Conservation (phyloP, 2,113 vertebrate genomes). For the Machaerirhynchus nigripectus region DNA sequence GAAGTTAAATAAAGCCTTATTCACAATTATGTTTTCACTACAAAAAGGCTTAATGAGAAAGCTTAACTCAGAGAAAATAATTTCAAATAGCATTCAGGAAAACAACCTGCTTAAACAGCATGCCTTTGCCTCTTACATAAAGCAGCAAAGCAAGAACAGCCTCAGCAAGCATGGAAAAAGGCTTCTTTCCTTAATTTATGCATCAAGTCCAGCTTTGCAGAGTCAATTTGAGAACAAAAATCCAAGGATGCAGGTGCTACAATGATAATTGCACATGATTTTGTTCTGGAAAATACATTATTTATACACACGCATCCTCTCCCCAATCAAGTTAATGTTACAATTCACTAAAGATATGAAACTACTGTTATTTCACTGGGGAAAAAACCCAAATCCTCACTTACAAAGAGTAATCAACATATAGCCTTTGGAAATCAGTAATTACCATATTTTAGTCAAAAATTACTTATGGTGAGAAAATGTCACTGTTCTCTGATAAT, state of each 20-base stretch:
- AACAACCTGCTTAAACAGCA: neutral
- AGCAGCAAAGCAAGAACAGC: neutral
- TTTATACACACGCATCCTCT: neutral
- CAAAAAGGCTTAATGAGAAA: neutral
- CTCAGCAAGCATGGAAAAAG: neutral
- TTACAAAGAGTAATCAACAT: neutral
- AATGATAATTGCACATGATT: neutral
- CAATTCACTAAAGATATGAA: neutral
- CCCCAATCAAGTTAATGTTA: neutral
- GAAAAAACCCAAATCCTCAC: neutral
- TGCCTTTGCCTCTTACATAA: neutral
- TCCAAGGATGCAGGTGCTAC: neutral
- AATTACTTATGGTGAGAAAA: neutral
- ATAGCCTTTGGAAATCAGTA: neutral
- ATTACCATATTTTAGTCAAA: neutral
- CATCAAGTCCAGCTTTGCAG: neutral
- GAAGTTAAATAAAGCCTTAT: neutral
- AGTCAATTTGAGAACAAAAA: neutral
- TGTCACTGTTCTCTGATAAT: neutral
- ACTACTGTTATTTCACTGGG: neutral
- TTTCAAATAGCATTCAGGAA: neutral
- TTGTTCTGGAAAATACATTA: neutral
- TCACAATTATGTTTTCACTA: neutral
- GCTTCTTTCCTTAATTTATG: neutral
- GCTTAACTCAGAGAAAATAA: neutral